Evolutionary conservation across 2,888 invertebrate genomes (phyloP), one percentile per base, ranked within the genome.

Genomic region (Cyclophora albipunctata): DNA sequence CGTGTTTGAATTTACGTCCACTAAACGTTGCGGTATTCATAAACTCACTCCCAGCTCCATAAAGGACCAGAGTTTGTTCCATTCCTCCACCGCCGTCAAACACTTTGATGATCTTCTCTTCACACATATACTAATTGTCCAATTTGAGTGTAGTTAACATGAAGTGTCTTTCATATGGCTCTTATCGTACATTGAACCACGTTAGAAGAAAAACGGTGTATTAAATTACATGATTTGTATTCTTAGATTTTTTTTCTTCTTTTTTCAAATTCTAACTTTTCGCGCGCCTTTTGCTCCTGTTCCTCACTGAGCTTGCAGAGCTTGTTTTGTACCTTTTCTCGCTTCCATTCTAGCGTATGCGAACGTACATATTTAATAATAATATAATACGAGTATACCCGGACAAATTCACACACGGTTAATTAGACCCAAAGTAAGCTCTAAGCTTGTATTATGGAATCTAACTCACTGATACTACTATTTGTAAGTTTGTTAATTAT

Each of bases 1-100:
- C 47, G 47, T 47, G 47, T 47, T 46, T 46, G 33, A 46, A 46
- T 46, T 46, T 46, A 5, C 46, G 7, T 41, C 7, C 7, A 34
- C 40, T 40, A 41, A 41, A 46, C 33, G 40, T 40, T 34, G 34
- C 7, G 5, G 34, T 35, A 35, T 45, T 34, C 34, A 34, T 34
- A 34, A 45, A 34, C 34, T 40, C 41, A 41, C 41, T 34, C 34
- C 41, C 46, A 40, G 33, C 46, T 40, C 46, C 46, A 40, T 41
- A 41, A 41, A 34, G 46, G 20, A 42, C 20, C 20, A n/a, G 4
- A 7, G 3, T 42, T 42, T 42, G n/a, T 42, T 42, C 42, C n/a
- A 42, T 42, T 20, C 42, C 42, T 42, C 3, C 42, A 7, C 42
- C n/a, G 20, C 20, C 42, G 20, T 7, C n/a, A n/a, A 42, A n/a